Percentiles rank a stretch among this genome's conserved stretches.
These are phyloP conservation scores for Apogon hyalosoma DNA, from an alignment of 2,797 vertebrate species.

Conservation along the genomic window DNA sequence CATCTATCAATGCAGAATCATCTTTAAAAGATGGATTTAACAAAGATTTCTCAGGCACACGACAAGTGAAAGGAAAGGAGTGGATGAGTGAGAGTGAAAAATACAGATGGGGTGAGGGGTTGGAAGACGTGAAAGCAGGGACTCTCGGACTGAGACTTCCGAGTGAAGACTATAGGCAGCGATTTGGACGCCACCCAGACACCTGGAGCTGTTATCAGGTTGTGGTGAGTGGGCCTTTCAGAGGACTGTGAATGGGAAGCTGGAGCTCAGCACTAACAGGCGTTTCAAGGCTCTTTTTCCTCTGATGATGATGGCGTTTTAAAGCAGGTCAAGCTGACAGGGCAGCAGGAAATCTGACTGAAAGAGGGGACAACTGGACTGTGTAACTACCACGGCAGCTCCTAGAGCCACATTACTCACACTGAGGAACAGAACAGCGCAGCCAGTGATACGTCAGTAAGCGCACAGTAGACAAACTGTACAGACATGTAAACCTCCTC, in stretches of 20 bases:
- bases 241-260: conserved; percentile 70
- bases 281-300: conserved; percentile 68
- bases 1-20: conserved; percentile 59
- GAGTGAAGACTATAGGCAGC: conserved; percentile 64
- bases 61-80: conserved; percentile 17
- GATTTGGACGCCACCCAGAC: conserved; percentile 72
- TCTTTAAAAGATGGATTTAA: conserved; percentile 46
- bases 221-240: conserved; percentile 64
- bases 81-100: conserved; percentile 33
- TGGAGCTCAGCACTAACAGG: conserved; percentile 74
- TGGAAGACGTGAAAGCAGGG: conserved; percentile 21
- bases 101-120: background rate
- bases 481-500: conserved; percentile 17
- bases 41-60: conserved; percentile 41
- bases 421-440: conserved; percentile 37
- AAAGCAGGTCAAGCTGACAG: conserved; percentile 78
- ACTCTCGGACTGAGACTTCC: conserved; percentile 34
- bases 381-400: conserved; percentile 27
- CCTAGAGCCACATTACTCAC: conserved; percentile 28
- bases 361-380: conserved; percentile 36
- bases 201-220: conserved; percentile 77
- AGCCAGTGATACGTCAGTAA: conserved; percentile 35
- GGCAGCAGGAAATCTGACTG: conserved; percentile 60
- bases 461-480: conserved; percentile 14
- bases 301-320: conserved; percentile 70